phyloP scores from a whole-genome alignment of 2,888 invertebrate genomes.

The Cosmia trapezina region DNA sequence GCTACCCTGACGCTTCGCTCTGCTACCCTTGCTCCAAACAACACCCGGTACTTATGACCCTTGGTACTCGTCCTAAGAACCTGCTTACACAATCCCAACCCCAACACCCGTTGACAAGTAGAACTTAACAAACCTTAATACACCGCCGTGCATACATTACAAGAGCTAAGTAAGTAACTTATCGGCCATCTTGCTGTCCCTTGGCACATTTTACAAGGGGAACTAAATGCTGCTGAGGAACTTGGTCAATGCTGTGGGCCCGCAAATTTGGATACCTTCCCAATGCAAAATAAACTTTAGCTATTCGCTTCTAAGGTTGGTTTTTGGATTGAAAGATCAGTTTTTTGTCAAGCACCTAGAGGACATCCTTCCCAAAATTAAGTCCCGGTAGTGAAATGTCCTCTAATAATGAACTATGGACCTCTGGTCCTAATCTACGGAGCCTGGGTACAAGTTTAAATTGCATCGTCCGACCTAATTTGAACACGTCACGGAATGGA shows the following conservation, averaged over 20 bases:
- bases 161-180: conserved; percentile 47
- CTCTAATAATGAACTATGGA: conserved; percentile 79
- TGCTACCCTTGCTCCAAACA: not conserved
- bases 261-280: not conserved
- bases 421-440: conserved; percentile 64
- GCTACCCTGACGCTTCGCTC: too few relatives aligned
- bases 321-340: not conserved
- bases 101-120: conserved; percentile 36
- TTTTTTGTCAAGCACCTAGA: conserved; percentile 47
- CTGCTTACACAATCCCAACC: conserved; percentile 7
- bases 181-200: conserved; percentile 55
- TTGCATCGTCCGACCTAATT: conserved; percentile 73
- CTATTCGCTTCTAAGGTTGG: not conserved
- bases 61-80: not conserved
- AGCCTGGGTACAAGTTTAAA: conserved; percentile 73
- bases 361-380: conserved; percentile 48
- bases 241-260: conserved; percentile 27
- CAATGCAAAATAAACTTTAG: conserved; percentile 31
- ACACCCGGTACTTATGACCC: not conserved
- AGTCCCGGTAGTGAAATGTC: conserved; percentile 61
- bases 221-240: conserved; percentile 45
- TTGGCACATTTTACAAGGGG: conserved; percentile 49
- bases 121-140: conserved; percentile 42
- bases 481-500: conserved; percentile 74
- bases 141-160: conserved; percentile 49